A percentile compares a stretch with the other conserved stretches of the same genome.
Evolutionary conservation across 2,888 invertebrate species (phyloP).

Genomic region (Drosophila colorata): DNA sequence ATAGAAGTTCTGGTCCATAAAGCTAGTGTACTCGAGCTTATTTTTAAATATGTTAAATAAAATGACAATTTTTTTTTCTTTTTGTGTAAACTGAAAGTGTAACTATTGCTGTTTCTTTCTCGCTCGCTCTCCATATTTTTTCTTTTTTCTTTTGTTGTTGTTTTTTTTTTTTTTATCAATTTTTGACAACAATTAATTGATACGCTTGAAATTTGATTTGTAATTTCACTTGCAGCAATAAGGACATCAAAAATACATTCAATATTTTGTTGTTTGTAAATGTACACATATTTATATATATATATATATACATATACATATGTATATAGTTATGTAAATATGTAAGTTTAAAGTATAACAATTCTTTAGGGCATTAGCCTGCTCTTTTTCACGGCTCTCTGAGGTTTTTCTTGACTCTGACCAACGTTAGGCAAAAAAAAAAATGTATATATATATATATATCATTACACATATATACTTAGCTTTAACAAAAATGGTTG

Average conservation of each 20-base stretch:
- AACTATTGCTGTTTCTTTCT: constrained; percentile 9
- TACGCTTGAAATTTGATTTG: constrained; percentile 3
- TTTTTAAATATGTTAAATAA: background rate
- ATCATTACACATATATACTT: constrained; percentile 1
- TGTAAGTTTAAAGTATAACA: constrained; percentile 8
- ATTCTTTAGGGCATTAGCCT: constrained; percentile 15
- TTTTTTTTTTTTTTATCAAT: background rate
- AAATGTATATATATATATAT: background rate
- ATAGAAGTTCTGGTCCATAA: background rate
- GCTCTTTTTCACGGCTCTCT: background rate
- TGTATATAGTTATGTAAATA: constrained; percentile 5
- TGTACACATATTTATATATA: constrained; percentile 4
- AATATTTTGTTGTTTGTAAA: constrained; percentile 6
- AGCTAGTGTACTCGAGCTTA: background rate
- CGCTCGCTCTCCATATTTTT: background rate
- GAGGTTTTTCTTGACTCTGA: constrained; percentile 10
- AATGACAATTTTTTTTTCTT: background rate
- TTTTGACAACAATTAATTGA: constrained; percentile 15
- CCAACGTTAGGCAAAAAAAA: constrained; percentile 3
- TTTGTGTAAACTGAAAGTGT: background rate
- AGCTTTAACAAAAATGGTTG: constrained; percentile 5
- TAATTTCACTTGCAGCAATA: constrained; percentile 40
- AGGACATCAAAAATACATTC: constrained; percentile 68
- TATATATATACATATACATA: constrained; percentile 2
- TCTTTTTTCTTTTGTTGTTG: no score